Percentiles rank a stretch among this genome's conserved stretches.
These are phyloP conservation scores for Umimayanthus kanabou DNA, from an alignment of 92 coral and sea anemone species.

Conservation along the genomic window DNA sequence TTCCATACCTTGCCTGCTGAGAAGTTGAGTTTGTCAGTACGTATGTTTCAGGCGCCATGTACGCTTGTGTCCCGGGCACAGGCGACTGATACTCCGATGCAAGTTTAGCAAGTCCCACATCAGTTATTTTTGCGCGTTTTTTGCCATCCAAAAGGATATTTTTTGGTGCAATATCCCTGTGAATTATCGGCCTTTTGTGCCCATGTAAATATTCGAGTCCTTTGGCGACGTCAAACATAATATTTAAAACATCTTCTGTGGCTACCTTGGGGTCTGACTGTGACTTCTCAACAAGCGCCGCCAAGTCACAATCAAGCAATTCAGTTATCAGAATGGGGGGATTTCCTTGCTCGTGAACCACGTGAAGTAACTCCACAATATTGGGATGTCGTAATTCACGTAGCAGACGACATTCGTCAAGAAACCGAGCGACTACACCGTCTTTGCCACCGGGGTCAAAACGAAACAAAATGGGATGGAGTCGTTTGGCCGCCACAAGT, in stretches of 20 bases:
- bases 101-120: constrained; percentile 61
- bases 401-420: constrained; percentile 51
- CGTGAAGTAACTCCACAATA: constrained; percentile 36
- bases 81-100: constrained; percentile 43
- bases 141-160: constrained; percentile 54
- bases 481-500: constrained; percentile 69
- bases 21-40: neutral
- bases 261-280: constrained; percentile 27
- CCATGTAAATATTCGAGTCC: constrained; percentile 58
- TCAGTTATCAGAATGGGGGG: constrained; percentile 66
- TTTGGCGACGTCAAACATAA: constrained; percentile 61
- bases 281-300: constrained; percentile 34
- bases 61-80: constrained; percentile 66
- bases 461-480: constrained; percentile 53
- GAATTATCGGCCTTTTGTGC: constrained; percentile 55
- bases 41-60: constrained; percentile 69
- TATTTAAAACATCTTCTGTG: constrained; percentile 53
- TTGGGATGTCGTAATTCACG: constrained; percentile 56
- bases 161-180: constrained; percentile 65
- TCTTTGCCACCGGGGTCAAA: constrained; percentile 30
- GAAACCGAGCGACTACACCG: constrained; percentile 60
- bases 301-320: constrained; percentile 62
- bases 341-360: constrained; percentile 39
- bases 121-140: constrained; percentile 58
- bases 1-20: constrained; percentile 42